These are phyloP conservation scores for Haliaeetus leucogaster DNA, from an alignment of 2,113 vertebrate species.

Conservation along the genomic window DNA sequence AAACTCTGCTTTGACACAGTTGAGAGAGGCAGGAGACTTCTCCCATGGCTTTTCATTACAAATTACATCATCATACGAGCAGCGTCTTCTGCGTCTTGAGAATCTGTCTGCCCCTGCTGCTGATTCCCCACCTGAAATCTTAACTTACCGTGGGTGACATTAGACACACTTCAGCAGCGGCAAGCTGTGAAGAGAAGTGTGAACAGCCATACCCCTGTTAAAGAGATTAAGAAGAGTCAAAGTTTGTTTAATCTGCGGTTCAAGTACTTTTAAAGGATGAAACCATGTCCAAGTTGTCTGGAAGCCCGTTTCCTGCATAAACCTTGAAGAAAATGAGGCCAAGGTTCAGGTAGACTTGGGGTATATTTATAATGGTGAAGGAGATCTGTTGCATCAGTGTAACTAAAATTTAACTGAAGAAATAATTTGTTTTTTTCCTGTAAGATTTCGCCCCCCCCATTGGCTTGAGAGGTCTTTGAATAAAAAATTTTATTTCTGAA, in stretches of 20 bases:
- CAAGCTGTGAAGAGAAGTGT: background rate
- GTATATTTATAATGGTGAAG: background rate
- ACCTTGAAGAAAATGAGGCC: background rate
- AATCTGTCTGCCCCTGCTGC: background rate
- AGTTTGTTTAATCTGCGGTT: background rate
- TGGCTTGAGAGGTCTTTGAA: background rate
- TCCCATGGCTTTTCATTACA: background rate
- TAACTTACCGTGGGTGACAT: background rate
- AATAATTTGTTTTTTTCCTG: background rate
- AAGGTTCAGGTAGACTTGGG: background rate
- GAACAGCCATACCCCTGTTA: background rate
- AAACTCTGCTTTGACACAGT: background rate
- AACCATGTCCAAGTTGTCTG: background rate
- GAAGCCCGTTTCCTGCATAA: background rate
- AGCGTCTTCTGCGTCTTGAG: background rate
- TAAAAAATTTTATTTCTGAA: background rate
- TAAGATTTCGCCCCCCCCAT: background rate
- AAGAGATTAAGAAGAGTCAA: background rate
- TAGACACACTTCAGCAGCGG: background rate
- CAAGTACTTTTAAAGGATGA: background rate
- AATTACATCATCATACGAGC: background rate
- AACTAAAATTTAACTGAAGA: constrained; percentile 28
- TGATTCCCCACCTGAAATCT: background rate
- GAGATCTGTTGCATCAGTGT: background rate
- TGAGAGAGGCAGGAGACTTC: background rate